phyloP scores from a whole-genome alignment of 2,113 vertebrate species.

The Dinomys branickii region DNA sequence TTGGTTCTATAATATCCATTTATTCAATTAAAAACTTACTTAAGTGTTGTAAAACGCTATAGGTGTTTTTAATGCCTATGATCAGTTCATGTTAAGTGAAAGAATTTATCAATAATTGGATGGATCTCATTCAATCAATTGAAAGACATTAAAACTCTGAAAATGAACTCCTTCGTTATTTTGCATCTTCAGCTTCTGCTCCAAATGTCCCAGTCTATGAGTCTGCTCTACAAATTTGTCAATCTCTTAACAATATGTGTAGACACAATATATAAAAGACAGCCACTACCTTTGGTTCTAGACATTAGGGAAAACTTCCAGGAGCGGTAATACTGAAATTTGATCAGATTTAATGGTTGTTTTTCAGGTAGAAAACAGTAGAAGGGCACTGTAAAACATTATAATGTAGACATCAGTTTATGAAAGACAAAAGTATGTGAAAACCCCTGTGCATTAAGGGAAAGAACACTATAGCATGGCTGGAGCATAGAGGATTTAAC shows the following conservation, averaged over 20 bases:
- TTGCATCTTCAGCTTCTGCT: not conserved
- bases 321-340: not conserved
- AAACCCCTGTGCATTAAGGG: not conserved
- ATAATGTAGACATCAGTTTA: not conserved
- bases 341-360: not conserved
- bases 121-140: not conserved
- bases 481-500: not conserved
- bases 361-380: slow-evolving; percentile 19
- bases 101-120: not conserved
- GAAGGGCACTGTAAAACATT: slow-evolving; percentile 16
- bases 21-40: not conserved
- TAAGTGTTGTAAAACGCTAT: not conserved
- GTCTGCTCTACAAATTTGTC: not conserved
- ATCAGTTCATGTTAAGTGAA: not conserved
- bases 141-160: not conserved
- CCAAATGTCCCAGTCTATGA: not conserved
- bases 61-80: not conserved
- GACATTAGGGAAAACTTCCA: not conserved
- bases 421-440: not conserved
- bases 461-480: not conserved
- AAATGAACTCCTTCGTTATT: not conserved
- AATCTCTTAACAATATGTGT: not conserved
- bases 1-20: not conserved
- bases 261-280: not conserved
- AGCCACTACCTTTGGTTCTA: not conserved